phyloP scores from a whole-genome alignment of 2,797 vertebrate species.

The Centropyge bicolor region DNA sequence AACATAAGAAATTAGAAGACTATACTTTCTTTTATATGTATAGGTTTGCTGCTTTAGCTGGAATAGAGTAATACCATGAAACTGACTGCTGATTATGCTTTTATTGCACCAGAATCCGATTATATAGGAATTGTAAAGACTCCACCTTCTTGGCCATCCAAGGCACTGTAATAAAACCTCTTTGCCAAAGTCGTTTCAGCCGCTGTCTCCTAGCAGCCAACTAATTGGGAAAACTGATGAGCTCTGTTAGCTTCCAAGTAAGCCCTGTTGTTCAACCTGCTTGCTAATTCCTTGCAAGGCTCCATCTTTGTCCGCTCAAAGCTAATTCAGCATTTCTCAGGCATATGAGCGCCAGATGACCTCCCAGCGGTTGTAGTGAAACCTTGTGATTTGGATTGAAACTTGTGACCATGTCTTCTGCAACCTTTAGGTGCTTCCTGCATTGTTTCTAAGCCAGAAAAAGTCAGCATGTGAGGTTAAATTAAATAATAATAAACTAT shows the following conservation, averaged over 20 bases:
- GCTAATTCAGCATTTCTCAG: slow-evolving; percentile 65
- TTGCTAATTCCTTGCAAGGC: slow-evolving; percentile 61
- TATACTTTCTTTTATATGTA: not conserved
- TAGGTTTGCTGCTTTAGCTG: not conserved
- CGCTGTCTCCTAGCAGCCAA: slow-evolving; percentile 49
- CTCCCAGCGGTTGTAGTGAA: slow-evolving; percentile 42
- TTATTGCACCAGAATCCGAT: slow-evolving; percentile 31
- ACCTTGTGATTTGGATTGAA: slow-evolving; percentile 20
- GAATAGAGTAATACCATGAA: slow-evolving; percentile 14
- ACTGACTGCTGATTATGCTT: slow-evolving; percentile 33
- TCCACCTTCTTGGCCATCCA: slow-evolving; percentile 22
- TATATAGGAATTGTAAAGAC: slow-evolving; percentile 34
- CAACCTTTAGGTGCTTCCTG: slow-evolving; percentile 1
- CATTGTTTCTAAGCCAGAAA: slow-evolving; percentile 13
- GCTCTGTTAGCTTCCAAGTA: slow-evolving; percentile 54
- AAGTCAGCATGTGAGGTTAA: not conserved
- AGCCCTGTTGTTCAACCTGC: slow-evolving; percentile 65
- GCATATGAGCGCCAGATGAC: slow-evolving; percentile 60
- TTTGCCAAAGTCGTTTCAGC: slow-evolving; percentile 50
- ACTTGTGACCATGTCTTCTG: slow-evolving; percentile 18
- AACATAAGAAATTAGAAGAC: not conserved
- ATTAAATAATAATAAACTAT: not conserved
- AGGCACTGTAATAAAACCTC: slow-evolving; percentile 52
- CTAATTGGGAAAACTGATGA: slow-evolving; percentile 69
- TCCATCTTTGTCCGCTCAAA: slow-evolving; percentile 61